Conservation (phyloP, 1,140 invertebrate species). For the Papilio helenus region DNA sequence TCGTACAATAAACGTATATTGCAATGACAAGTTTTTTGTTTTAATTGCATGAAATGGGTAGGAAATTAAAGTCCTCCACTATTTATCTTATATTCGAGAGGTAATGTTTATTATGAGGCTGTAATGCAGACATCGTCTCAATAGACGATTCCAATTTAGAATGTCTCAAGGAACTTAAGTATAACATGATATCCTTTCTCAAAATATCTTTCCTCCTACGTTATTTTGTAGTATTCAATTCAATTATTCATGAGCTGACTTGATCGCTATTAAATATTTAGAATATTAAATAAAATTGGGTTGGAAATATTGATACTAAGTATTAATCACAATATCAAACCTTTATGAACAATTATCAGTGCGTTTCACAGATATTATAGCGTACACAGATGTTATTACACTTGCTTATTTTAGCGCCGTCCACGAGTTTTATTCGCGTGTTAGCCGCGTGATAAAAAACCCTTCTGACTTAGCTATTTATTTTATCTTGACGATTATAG, state of each 20-base stretch:
- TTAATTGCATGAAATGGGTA: neutral
- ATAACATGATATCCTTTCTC: slow-evolving; percentile 4
- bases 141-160: slow-evolving; percentile 31
- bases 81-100: neutral
- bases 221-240: neutral
- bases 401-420: neutral
- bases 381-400: neutral
- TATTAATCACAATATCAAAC: neutral
- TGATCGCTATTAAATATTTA: neutral
- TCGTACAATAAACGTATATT: neutral
- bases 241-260: neutral
- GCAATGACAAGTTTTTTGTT: neutral
- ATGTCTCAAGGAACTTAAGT: slow-evolving; percentile 35
- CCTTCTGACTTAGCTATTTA: neutral
- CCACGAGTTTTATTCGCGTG: neutral
- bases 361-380: neutral
- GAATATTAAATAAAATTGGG: neutral
- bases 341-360: neutral
- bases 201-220: neutral
- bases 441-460: neutral
- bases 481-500: neutral
- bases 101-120: neutral
- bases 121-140: neutral
- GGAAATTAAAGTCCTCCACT: neutral
- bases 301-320: neutral